These are phyloP conservation scores for Podocnemis expansa DNA, from an alignment of 2,113 vertebrate species.

Conservation along the genomic window DNA sequence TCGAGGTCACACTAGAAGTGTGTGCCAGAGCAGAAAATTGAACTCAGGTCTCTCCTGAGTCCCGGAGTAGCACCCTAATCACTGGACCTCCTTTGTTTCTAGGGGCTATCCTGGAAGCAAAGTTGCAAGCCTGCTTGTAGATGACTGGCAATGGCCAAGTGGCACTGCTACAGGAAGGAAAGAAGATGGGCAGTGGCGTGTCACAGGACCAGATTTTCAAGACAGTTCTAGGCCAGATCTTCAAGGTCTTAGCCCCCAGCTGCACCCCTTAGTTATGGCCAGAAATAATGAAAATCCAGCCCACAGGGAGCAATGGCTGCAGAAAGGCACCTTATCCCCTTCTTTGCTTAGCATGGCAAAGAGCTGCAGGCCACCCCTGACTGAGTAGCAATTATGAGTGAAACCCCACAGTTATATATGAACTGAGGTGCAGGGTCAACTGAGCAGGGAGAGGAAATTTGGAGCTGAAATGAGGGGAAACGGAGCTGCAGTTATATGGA, in stretches of 20 bases:
- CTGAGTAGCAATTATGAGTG: not conserved
- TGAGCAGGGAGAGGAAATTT: constrained; percentile 46
- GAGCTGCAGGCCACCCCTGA: not conserved
- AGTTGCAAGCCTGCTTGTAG: accelerated
- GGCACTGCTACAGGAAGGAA: not conserved
- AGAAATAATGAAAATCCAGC: not conserved
- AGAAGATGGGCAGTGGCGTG: accelerated
- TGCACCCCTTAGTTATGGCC: accelerated
- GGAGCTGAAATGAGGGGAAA: constrained; percentile 63
- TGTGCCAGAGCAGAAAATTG: accelerated
- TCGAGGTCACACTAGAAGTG: not conserved
- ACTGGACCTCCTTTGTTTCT: not conserved
- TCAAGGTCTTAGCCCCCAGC: not conserved
- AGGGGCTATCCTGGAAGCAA: accelerated
- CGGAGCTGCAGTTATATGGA: constrained; percentile 55
- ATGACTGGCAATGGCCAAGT: not conserved
- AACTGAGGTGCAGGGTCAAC: constrained; percentile 54
- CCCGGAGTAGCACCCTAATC: not conserved
- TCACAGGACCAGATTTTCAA: not conserved
- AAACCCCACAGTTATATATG: constrained; percentile 42
- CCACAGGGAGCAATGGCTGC: not conserved
- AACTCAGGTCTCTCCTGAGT: not conserved
- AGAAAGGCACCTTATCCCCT: not conserved
- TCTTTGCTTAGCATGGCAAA: constrained; percentile 25
- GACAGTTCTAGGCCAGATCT: not conserved